Evolutionary conservation across 2,797 vertebrate genomes (phyloP).

Genomic region (Thamnophis elegans): DNA sequence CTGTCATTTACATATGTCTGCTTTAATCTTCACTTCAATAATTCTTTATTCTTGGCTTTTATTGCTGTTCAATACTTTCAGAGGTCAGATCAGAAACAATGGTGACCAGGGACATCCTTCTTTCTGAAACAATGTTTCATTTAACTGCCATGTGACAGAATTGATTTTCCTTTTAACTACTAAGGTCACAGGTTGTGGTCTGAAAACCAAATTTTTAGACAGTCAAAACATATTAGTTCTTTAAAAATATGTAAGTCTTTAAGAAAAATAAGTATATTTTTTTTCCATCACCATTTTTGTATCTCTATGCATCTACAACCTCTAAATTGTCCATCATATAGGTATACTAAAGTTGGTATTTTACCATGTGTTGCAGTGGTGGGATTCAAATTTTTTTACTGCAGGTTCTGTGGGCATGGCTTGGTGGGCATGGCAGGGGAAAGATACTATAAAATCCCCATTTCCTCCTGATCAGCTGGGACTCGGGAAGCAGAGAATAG

Average conservation of each 20-base stretch:
- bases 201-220: not conserved
- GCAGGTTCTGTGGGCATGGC: too few relatives aligned
- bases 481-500: too few relatives aligned
- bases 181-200: not conserved
- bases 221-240: not conserved
- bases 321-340: not conserved
- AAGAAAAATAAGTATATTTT: not conserved
- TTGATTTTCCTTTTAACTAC: not conserved
- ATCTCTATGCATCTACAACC: not conserved
- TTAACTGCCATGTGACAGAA: not conserved
- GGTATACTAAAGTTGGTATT: not conserved
- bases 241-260: not conserved
- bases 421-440: too few relatives aligned
- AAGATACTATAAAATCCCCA: too few relatives aligned
- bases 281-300: not conserved
- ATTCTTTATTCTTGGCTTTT: not conserved
- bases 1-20: not conserved
- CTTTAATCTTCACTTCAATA: not conserved
- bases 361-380: not conserved
- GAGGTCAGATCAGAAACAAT: not conserved
- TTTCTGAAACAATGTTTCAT: not conserved
- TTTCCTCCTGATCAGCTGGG: too few relatives aligned
- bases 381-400: too few relatives aligned
- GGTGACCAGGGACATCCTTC: not conserved
- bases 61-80: not conserved